These are phyloP conservation scores for Campylomormyrus tamandua DNA, from an alignment of 2,113 vertebrate species.

Conservation along the genomic window DNA sequence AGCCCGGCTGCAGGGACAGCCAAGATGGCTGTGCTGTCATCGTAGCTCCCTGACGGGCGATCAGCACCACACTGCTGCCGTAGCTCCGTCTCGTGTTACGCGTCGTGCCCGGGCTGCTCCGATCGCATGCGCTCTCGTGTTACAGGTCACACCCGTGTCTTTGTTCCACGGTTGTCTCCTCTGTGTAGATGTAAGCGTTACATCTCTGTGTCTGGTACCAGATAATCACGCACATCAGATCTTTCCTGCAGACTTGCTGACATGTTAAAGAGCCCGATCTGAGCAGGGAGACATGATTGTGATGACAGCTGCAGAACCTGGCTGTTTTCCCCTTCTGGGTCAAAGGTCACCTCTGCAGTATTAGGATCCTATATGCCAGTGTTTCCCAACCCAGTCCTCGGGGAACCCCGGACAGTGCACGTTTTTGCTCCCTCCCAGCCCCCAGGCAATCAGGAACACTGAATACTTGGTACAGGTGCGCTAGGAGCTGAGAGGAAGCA, in stretches of 20 bases:
- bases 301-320: background rate
- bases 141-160: background rate
- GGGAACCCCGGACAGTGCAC: too few species aligned
- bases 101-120: background rate
- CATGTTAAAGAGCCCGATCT: background rate
- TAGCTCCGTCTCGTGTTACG: background rate
- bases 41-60: background rate
- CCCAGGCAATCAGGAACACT: too few species aligned
- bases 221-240: background rate
- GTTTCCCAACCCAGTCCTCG: too few species aligned
- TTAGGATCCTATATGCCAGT: background rate
- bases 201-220: background rate
- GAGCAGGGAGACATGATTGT: background rate
- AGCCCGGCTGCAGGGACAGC: background rate
- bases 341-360: background rate
- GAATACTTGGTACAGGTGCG: too few species aligned
- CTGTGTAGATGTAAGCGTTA: background rate
- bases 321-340: background rate
- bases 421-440: too few species aligned
- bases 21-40: constrained; percentile 14
- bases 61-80: background rate
- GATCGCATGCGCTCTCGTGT: background rate
- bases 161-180: background rate
- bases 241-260: background rate
- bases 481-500: too few species aligned